Evolutionary conservation across 2,113 vertebrate genomes (phyloP).

Genomic region (Camelus bactrianus): DNA sequence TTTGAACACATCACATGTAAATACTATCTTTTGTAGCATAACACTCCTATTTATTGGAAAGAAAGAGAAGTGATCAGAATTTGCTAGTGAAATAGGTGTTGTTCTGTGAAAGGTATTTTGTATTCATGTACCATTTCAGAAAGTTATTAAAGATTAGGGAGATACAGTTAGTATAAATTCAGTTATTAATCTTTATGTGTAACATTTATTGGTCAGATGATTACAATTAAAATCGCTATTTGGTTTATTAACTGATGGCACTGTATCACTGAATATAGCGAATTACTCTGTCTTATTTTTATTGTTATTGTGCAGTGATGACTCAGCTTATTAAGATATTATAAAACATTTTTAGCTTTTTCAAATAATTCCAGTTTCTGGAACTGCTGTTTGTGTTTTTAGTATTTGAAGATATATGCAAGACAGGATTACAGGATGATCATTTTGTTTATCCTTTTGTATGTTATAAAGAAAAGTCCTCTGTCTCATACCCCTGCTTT

Average conservation of each 20-base stretch:
- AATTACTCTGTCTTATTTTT: background rate
- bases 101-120: constrained; percentile 47
- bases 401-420: background rate
- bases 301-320: background rate
- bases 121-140: constrained; percentile 65
- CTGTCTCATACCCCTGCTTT: background rate
- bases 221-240: constrained; percentile 52
- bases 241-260: constrained; percentile 49
- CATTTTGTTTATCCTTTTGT: background rate
- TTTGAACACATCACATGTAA: background rate
- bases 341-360: background rate
- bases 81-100: constrained; percentile 31
- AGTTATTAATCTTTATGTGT: constrained; percentile 74
- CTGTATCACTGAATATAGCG: constrained; percentile 37
- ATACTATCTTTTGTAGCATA: background rate
- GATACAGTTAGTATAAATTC: constrained; percentile 59
- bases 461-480: constrained; percentile 32
- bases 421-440: background rate
- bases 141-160: constrained; percentile 68
- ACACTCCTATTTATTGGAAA: background rate
- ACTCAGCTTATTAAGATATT: constrained; percentile 17
- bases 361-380: constrained; percentile 23
- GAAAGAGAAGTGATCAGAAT: background rate
- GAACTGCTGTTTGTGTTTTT: background rate
- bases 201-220: constrained; percentile 68